Percentiles rank a stretch among this genome's conserved stretches.
These are phyloP conservation scores for Willowsia nigromaculata DNA, from an alignment of 2,888 invertebrate genomes.

Conservation along the genomic window DNA sequence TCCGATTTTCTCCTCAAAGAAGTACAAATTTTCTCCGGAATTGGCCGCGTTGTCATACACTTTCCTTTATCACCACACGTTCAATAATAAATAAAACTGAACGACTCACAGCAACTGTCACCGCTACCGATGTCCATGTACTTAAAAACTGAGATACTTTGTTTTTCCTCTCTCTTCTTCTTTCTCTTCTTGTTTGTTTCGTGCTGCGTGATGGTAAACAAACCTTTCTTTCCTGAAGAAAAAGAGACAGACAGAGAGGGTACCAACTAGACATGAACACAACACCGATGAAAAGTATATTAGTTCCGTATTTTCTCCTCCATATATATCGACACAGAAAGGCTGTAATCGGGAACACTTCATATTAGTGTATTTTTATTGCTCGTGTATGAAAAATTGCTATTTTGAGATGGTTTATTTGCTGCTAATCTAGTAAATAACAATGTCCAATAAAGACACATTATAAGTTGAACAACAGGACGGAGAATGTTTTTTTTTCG, in stretches of 20 bases:
- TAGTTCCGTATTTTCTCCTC: neutral
- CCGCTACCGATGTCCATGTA: neutral
- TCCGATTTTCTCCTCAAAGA: neutral
- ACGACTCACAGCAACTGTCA: slow-evolving; percentile 54
- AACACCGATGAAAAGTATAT: neutral
- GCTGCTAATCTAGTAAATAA: neutral
- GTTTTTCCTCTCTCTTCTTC: slow-evolving; percentile 10
- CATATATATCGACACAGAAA: slow-evolving; percentile 4
- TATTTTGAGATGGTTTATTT: neutral
- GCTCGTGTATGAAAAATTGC: neutral
- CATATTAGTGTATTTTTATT: neutral
- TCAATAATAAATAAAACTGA: slow-evolving; percentile 39
- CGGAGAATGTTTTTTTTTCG: neutral
- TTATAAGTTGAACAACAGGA: neutral
- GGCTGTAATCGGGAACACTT: slow-evolving; percentile 3
- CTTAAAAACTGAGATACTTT: slow-evolving; percentile 34
- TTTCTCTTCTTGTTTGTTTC: slow-evolving; percentile 37
- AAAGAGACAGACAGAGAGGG: neutral
- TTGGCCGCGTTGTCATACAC: neutral
- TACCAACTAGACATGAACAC: slow-evolving; percentile 1
- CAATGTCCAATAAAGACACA: neutral
- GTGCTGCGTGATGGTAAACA: slow-evolving; percentile 49
- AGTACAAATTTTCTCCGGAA: neutral
- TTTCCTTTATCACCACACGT: neutral
- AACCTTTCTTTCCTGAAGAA: slow-evolving; percentile 19